Conservation (phyloP, 1,140 invertebrate species). For the Chelonus insularis region DNA sequence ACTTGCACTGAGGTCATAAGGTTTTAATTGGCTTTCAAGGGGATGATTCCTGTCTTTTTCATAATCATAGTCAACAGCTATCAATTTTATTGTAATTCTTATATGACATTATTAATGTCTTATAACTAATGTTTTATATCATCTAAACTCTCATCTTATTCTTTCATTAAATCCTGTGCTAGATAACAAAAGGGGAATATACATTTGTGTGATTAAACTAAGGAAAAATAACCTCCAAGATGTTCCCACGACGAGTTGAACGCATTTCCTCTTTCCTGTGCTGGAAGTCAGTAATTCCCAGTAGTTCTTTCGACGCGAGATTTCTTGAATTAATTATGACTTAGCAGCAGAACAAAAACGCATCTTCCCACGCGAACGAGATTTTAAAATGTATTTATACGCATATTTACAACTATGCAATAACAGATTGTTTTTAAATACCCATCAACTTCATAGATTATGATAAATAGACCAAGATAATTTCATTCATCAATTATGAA, state of each 20-base stretch:
- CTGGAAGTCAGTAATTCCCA: constrained; percentile 36
- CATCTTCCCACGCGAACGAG: constrained; percentile 34
- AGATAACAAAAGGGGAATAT: constrained; percentile 20
- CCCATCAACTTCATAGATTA: neutral
- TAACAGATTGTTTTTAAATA: neutral
- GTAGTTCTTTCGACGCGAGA: constrained; percentile 33
- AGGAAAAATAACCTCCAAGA: constrained; percentile 37
- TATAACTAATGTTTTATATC: too few relatives aligned
- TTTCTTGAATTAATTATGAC: constrained; percentile 39
- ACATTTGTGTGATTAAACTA: constrained; percentile 27
- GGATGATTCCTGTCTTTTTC: neutral
- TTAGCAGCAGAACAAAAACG: constrained; percentile 30
- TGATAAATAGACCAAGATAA: too few relatives aligned
- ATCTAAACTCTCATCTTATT: too few relatives aligned
- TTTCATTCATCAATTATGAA: too few relatives aligned
- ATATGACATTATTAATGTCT: too few relatives aligned
- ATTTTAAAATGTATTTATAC: neutral
- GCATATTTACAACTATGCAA: neutral
- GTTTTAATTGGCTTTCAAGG: constrained; percentile 16
- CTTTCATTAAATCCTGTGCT: neutral
- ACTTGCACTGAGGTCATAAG: constrained; percentile 21
- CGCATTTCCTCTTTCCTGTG: constrained; percentile 40
- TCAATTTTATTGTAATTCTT: too few relatives aligned
- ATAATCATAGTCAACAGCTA: neutral
- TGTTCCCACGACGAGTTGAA: constrained; percentile 37